Conservation (phyloP, 2,888 invertebrate genomes). For the Eilema griseolum region DNA sequence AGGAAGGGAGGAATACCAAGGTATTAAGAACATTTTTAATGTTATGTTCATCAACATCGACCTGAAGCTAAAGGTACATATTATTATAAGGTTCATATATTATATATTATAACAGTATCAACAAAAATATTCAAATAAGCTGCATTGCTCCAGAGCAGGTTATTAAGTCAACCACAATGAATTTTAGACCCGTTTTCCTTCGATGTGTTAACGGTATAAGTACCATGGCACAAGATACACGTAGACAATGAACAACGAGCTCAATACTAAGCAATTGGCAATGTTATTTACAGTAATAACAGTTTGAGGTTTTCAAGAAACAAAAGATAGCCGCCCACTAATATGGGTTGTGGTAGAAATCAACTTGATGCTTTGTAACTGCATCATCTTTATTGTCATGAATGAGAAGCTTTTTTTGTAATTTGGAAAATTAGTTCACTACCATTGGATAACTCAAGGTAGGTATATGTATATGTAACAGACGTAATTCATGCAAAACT, state of each 20-base stretch:
- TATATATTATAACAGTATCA: neutral
- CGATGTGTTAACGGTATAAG: slow-evolving; percentile 24
- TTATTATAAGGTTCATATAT: too few species aligned
- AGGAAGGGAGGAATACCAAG: too few species aligned
- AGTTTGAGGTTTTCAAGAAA: slow-evolving; percentile 25
- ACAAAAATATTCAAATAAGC: slow-evolving; percentile 2
- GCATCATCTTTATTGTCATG: neutral
- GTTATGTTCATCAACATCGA: too few species aligned
- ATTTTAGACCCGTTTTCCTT: neutral
- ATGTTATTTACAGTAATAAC: slow-evolving; percentile 34
- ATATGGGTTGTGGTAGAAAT: slow-evolving; percentile 16
- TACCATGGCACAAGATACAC: slow-evolving; percentile 44
- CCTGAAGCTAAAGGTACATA: too few species aligned
- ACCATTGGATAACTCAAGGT: too few species aligned
- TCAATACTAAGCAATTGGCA: slow-evolving; percentile 49
- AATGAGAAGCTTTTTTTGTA: neutral
- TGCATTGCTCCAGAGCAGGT: neutral
- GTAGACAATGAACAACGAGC: slow-evolving; percentile 44
- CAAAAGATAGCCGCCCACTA: slow-evolving; percentile 19
- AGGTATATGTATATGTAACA: too few species aligned
- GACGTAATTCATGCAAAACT: neutral
- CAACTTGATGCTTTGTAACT: neutral
- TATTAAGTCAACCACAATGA: neutral
- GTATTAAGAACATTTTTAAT: too few species aligned
- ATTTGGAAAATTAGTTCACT: neutral